Base-by-base conservation (phyloP, 2,797 vertebrate genomes). In the Ceryle rudis region DNA sequence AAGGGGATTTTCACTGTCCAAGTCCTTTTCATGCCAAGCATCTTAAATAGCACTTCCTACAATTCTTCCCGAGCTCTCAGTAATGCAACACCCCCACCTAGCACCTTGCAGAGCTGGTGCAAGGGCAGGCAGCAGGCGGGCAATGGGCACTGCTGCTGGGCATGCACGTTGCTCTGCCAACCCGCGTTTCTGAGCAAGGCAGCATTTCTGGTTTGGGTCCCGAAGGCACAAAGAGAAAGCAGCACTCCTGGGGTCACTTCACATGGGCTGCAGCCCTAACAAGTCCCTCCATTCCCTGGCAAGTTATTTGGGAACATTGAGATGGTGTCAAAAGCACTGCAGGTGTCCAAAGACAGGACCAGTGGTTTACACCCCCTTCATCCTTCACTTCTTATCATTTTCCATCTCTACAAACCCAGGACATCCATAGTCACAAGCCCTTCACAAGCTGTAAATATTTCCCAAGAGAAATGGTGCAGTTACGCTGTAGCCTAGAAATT, bases 111-210 rank as follows among this genome's bases (percentile, higher is more conserved):
- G 64, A 28, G 90, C 57, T 9, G 44, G 2, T 93, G 94, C 91
- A 88, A 72, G 70, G 21, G 22, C 52, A 3, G 18, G 0, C 46
- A 65, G 22, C 18, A 17, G 46, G 70, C 86, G 29, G 39, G 80
- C 74, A 46, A 70, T 5, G 1, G 19, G 5, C 16, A 22, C 4
- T 0, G 58, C 52, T 80, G 54, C 74, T 37, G 61, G 42, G 18
- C 16, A 61, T 9, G 22, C 0, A 0, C 2, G 1, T 10, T 29
- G 54, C 51, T 86, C 62, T 46, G 1, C 1, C 20, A 0, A 5
- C 22, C 29, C 2, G 1, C 2, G 1, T 18, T 20, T 3, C 44
- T 3, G 5, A 29, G 42, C 49, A 6, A 25, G 25, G 69, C 57
- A 52, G 28, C 6, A 0, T 29, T 67, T 12, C 61, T 33, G 29